Conservation (phyloP, 2,888 invertebrate species). For the Limnephilus marmoratus region DNA sequence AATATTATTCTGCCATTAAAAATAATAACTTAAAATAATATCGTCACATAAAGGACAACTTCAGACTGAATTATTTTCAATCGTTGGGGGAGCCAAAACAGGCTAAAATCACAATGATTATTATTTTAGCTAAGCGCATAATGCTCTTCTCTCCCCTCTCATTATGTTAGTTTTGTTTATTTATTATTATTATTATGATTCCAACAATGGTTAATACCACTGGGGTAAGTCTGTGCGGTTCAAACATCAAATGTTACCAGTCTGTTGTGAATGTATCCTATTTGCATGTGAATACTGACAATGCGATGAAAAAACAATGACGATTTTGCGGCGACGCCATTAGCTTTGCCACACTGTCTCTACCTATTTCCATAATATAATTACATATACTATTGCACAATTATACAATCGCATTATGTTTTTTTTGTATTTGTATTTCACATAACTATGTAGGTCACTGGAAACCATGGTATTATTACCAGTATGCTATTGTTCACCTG, state of each 20-base stretch:
- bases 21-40: neutral
- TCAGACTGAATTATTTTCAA: neutral
- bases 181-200: constrained; percentile 32
- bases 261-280: neutral
- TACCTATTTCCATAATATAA: neutral
- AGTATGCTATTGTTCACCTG: too few species aligned
- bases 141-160: constrained; percentile 25
- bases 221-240: constrained; percentile 7
- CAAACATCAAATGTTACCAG: constrained; percentile 11
- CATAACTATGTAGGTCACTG: too few species aligned
- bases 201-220: constrained; percentile 6
- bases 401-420: too few species aligned
- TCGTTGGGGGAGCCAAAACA: too few species aligned
- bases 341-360: neutral
- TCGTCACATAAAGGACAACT: neutral
- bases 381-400: neutral
- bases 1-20: neutral
- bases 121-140: constrained; percentile 1
- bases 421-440: too few species aligned
- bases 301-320: neutral
- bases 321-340: neutral
- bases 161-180: constrained; percentile 24
- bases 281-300: neutral
- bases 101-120: too few species aligned
- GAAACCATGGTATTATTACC: too few species aligned